Base-by-base conservation (phyloP, 92 coral and sea anemone species). In the Plumapathes pennacea region DNA sequence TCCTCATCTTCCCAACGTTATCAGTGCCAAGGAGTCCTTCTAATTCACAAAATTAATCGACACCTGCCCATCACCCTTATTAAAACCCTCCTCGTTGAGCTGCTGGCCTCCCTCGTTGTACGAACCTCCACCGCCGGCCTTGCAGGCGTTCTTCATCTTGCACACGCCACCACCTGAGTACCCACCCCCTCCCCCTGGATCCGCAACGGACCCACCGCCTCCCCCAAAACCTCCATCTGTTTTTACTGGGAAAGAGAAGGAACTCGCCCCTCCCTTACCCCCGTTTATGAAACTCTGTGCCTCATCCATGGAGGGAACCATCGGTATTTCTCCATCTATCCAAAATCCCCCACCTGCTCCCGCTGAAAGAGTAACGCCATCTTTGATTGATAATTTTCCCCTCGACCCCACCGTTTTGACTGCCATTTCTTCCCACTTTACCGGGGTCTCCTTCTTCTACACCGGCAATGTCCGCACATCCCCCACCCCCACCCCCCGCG, bases 401-500 rank as follows among this genome's bases (percentile, higher is more conserved):
- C 95, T 85, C 12, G 24, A 50, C 20, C 25, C 95, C 89, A 1
- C 95, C 95, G 9, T 74, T 59, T 23, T 65, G 71, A 2, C 89
- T 64, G 29, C 95, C 95, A 52, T 76, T 72, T 27, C 66, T 71
- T 1, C 55, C 44, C 3, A 56, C 42, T 52, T 86, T 89, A 17
- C 95, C 95, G 32, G 69, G 71, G 59, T 82, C 95, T 46, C 95
- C 95, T 22, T 64, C 65, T 0, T 55, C 46, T 6, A 11, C 55
- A 36, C 60, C 27, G 19, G 30, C 59, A 2, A 73, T 51, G 10
- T 60, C 57, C 15, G 60, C 54, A 57, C 77, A 81, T 12, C 85
- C 95, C 17, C 95, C 95, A 15, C 95, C 95, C 47, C 95, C 95
- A 15, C 95, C 95, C 61, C 89, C 95, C 14, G 95, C 89, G 36